Conservation (phyloP, 92 coral and sea anemone genomes). For the Heteractis magnifica region DNA sequence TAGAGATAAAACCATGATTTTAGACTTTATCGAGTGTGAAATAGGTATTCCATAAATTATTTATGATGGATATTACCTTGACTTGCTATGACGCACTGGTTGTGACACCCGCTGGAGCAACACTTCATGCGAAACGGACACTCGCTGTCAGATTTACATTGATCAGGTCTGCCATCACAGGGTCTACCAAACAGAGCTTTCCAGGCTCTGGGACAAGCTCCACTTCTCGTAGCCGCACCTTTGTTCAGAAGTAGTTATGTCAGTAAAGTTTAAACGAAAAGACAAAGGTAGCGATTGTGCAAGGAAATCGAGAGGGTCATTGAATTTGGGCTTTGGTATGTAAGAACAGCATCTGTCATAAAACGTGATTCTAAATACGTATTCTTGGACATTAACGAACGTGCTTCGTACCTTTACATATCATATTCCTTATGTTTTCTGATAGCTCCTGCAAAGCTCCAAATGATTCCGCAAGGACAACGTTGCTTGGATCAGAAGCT, state of each 20-base stretch:
- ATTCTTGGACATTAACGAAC: neutral
- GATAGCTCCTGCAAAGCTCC: constrained; percentile 31
- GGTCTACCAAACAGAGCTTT: constrained; percentile 26
- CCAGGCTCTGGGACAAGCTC: constrained; percentile 33
- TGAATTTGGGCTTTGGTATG: too few species aligned
- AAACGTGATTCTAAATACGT: neutral
- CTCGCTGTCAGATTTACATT: constrained; percentile 19
- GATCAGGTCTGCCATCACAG: constrained; percentile 26
- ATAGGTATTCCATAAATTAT: neutral
- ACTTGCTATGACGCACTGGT: constrained; percentile 19
- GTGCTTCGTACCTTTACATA: constrained; percentile 50
- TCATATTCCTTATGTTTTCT: constrained; percentile 7
- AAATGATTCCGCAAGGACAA: constrained; percentile 42
- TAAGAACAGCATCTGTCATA: too few species aligned
- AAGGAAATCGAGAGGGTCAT: too few species aligned
- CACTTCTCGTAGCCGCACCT: constrained; percentile 16
- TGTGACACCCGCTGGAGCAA: constrained; percentile 34
- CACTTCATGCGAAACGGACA: constrained; percentile 27
- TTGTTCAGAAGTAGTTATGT: too few species aligned
- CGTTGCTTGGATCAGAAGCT: constrained; percentile 41
- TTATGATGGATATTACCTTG: constrained; percentile 21
- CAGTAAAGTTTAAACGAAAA: too few species aligned
- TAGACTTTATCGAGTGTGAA: neutral
- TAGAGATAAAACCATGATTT: neutral
- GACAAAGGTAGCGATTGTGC: too few species aligned